Conservation (phyloP, 2,797 vertebrate genomes). For the Melanotaenia maccullochi region DNA sequence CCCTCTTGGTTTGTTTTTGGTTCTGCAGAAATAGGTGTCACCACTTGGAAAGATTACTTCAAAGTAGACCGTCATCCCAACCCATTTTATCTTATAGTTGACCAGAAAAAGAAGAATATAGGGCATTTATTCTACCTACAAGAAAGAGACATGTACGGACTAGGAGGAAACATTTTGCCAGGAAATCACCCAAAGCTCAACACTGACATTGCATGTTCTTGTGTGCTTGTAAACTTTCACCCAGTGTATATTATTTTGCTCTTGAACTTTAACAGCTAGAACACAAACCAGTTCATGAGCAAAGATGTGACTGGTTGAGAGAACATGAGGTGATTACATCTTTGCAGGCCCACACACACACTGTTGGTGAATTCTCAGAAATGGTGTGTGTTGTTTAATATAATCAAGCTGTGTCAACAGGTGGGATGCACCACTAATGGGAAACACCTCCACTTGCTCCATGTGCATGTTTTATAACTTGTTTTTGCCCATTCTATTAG, state of each 20-base stretch:
- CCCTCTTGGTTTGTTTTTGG: background rate
- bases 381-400: conserved; percentile 45
- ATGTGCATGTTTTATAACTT: background rate
- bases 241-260: conserved; percentile 6
- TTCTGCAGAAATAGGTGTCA: background rate
- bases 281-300: background rate
- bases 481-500: too few species aligned
- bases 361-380: conserved; percentile 45
- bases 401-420: conserved; percentile 71
- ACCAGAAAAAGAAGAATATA: background rate
- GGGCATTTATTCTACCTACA: too few species aligned
- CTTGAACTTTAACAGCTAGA: conserved; percentile 3
- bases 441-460: background rate
- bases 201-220: background rate
- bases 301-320: conserved; percentile 8
- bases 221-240: background rate
- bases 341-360: background rate
- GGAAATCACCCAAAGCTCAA: background rate
- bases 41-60: background rate
- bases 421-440: conserved; percentile 24
- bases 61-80: background rate
- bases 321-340: background rate
- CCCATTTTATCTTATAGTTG: background rate
- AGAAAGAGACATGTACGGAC: background rate
- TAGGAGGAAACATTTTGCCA: too few species aligned